phyloP scores from a whole-genome alignment of 2,888 invertebrate species.

The Leptinotarsa haldemani region DNA sequence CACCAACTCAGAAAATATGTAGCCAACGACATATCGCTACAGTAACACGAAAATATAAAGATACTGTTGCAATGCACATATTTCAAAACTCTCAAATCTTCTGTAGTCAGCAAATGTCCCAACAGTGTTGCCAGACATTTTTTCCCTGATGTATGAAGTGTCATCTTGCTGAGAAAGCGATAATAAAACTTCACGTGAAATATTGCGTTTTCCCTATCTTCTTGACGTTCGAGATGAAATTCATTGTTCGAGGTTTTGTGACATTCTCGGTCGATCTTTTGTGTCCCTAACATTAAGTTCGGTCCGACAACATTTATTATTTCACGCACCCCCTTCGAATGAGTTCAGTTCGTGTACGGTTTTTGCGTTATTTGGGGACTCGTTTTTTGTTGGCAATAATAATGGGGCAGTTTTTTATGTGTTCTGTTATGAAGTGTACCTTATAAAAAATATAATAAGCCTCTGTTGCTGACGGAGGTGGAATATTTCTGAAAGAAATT shows the following conservation, averaged over 20 bases:
- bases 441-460: not conserved
- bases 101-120: not conserved
- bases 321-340: not conserved
- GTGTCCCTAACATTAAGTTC: slow-evolving; percentile 10
- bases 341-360: not conserved
- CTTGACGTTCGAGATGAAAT: slow-evolving; percentile 15
- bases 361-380: slow-evolving; percentile 2
- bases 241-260: slow-evolving; percentile 18
- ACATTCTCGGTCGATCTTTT: slow-evolving; percentile 13
- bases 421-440: not conserved
- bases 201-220: slow-evolving; percentile 20
- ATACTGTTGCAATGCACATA: not conserved
- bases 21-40: too few relatives aligned
- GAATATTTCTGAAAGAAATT: too few relatives aligned
- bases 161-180: slow-evolving; percentile 9
- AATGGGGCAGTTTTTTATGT: not conserved
- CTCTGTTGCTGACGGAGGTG: not conserved
- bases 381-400: not conserved
- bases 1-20: too few relatives aligned
- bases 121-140: not conserved
- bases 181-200: slow-evolving; percentile 18
- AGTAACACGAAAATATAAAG: too few relatives aligned
- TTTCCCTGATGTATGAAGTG: slow-evolving; percentile 8
- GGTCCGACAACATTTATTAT: slow-evolving; percentile 11
- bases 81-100: not conserved